These are phyloP conservation scores for Callyntrura guangdongensis DNA, from an alignment of 2,888 invertebrate species.

Conservation along the genomic window DNA sequence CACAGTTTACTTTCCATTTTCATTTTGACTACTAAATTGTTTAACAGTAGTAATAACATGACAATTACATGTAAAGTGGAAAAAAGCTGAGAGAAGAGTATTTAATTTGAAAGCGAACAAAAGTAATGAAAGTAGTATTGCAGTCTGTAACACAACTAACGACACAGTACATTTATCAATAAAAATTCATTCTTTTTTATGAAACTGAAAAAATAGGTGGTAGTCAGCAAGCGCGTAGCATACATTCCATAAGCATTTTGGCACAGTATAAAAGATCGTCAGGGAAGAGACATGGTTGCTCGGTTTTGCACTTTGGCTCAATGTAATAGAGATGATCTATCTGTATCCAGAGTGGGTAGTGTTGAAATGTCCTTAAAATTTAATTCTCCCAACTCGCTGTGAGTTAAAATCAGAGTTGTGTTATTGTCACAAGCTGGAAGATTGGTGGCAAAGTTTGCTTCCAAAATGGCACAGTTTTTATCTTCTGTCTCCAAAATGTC, in stretches of 20 bases:
- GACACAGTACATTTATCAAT: not conserved
- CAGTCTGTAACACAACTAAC: not conserved
- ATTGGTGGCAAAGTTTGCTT: constrained; percentile 3
- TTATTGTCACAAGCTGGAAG: constrained; percentile 12
- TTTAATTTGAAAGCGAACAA: too few relatives aligned
- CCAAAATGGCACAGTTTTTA: not conserved
- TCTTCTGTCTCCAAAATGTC: not conserved
- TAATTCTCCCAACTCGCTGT: not conserved
- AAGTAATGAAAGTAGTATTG: too few relatives aligned
- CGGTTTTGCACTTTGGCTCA: too few relatives aligned
- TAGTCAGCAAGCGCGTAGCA: not conserved
- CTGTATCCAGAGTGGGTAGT: constrained; percentile 41
- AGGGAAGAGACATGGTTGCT: too few relatives aligned
- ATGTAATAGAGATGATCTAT: constrained; percentile 22
- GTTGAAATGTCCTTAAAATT: constrained; percentile 49
- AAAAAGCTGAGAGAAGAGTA: too few relatives aligned
- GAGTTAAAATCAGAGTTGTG: constrained; percentile 51
- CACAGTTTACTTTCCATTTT: too few relatives aligned
- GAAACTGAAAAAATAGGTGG: not conserved
- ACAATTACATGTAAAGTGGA: too few relatives aligned
- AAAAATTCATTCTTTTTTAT: not conserved
- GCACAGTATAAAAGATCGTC: too few relatives aligned
- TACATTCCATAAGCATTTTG: too few relatives aligned
- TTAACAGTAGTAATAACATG: too few relatives aligned
- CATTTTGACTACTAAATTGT: too few relatives aligned